These are phyloP conservation scores for Heliconius erato DNA, from an alignment of 2,888 invertebrate genomes.

Conservation along the genomic window DNA sequence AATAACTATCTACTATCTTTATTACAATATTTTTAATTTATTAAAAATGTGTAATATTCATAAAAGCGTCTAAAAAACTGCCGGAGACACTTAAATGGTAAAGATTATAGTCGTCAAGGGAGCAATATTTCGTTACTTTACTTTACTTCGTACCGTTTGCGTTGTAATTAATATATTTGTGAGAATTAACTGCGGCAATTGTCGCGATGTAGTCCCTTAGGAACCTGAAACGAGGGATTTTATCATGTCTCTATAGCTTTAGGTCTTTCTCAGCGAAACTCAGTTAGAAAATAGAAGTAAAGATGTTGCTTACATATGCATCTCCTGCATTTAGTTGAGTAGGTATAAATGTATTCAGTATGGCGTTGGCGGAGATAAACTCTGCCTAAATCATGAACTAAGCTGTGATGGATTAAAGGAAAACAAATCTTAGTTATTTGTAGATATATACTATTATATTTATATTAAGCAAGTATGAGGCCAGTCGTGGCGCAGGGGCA, in stretches of 20 bases:
- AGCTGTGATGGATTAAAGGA: no score
- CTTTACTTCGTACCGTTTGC: constrained; percentile 13
- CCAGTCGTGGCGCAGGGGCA: no score
- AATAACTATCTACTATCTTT: neutral
- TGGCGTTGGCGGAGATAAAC: no score
- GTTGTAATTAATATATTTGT: constrained; percentile 21
- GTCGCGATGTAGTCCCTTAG: constrained; percentile 7
- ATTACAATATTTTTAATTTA: neutral
- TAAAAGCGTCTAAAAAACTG: constrained; percentile 8
- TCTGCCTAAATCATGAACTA: no score
- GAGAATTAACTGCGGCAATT: constrained; percentile 26
- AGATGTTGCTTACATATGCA: neutral
- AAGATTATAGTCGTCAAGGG: constrained; percentile 1
- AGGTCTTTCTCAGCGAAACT: neutral
- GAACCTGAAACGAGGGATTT: neutral
- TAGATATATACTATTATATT: neutral
- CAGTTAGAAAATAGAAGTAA: neutral
- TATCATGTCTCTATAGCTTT: neutral
- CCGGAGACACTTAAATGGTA: neutral
- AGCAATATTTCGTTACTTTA: constrained; percentile 15
- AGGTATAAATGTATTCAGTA: no score
- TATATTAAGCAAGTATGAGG: neutral
- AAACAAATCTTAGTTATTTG: no score
- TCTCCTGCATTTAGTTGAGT: no score
- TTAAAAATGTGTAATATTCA: constrained; percentile 8